Conservation (phyloP, 1,140 invertebrate species). For the Diprion similis region DNA sequence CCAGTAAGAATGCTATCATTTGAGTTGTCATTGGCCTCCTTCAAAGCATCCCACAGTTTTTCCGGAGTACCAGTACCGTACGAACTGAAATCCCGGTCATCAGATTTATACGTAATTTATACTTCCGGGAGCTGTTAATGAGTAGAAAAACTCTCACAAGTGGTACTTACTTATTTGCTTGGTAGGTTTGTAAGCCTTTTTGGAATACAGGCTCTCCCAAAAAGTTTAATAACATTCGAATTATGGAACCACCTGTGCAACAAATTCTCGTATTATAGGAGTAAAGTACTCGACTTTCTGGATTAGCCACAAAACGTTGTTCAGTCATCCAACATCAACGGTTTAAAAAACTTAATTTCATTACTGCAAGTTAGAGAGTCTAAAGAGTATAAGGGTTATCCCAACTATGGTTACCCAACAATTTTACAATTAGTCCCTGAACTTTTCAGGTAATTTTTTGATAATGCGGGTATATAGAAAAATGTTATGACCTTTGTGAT, state of each 20-base stretch:
- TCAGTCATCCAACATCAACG: too few species aligned
- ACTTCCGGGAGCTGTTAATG: background rate
- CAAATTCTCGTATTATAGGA: background rate
- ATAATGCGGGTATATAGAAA: too few species aligned
- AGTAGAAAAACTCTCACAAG: background rate
- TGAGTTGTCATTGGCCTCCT: constrained; percentile 63
- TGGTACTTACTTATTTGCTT: constrained; percentile 53
- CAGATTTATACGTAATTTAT: background rate
- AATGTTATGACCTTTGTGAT: constrained; percentile 66
- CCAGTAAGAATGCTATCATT: constrained; percentile 46
- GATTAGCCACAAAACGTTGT: too few species aligned
- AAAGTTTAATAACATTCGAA: constrained; percentile 64
- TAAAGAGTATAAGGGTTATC: too few species aligned
- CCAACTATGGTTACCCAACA: too few species aligned
- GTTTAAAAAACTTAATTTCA: too few species aligned
- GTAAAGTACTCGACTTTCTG: constrained; percentile 2
- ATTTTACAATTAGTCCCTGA: too few species aligned
- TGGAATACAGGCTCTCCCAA: constrained; percentile 57
- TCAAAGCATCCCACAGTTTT: constrained; percentile 78
- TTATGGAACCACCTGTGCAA: constrained; percentile 62
- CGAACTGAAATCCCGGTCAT: constrained; percentile 37
- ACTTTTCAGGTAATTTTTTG: too few species aligned
- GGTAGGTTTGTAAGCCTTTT: constrained; percentile 52
- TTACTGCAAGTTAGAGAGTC: too few species aligned
- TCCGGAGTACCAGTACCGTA: constrained; percentile 66